Conservation (phyloP, 2,888 invertebrate genomes). For the Drosophila diplacantha region DNA sequence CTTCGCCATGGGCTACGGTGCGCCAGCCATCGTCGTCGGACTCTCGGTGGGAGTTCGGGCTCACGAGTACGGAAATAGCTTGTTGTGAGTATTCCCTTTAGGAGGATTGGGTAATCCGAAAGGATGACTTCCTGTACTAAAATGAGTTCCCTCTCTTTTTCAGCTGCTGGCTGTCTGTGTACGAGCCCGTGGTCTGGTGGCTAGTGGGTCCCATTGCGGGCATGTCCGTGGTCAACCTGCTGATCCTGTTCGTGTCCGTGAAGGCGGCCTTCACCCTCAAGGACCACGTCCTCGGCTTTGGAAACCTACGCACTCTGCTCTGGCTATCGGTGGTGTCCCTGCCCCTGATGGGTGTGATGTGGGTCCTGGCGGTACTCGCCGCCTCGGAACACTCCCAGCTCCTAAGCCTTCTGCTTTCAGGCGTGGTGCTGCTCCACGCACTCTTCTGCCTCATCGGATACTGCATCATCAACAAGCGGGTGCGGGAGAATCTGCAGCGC, state of each 20-base stretch:
- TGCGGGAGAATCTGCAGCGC: constrained; percentile 83
- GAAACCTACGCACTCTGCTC: constrained; percentile 88
- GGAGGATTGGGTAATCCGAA: not conserved
- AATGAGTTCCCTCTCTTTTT: constrained; percentile 45
- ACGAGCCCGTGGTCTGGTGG: constrained; percentile 96
- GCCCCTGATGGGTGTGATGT: constrained; percentile 89
- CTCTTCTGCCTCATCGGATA: constrained; percentile 91
- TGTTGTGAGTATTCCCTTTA: constrained; percentile 85
- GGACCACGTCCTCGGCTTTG: constrained; percentile 92
- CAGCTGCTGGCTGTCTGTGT: constrained; percentile 97
- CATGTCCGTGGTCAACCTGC: constrained; percentile 87
- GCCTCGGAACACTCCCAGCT: constrained; percentile 86
- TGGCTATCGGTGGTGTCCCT: constrained; percentile 92
- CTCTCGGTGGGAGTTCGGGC: constrained; percentile 94
- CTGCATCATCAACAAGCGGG: constrained; percentile 91
- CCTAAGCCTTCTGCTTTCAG: constrained; percentile 87
- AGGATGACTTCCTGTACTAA: not conserved
- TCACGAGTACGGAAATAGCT: constrained; percentile 95
- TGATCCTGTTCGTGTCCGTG: constrained; percentile 90
- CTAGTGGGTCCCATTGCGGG: constrained; percentile 93
- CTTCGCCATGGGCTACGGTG: constrained; percentile 93
- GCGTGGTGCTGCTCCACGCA: constrained; percentile 87
- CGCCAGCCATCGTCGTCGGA: constrained; percentile 93
- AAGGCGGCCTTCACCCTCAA: constrained; percentile 93
- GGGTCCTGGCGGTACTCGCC: constrained; percentile 89